Conservation (phyloP, 2,888 invertebrate genomes). For the Folsomia candida region DNA sequence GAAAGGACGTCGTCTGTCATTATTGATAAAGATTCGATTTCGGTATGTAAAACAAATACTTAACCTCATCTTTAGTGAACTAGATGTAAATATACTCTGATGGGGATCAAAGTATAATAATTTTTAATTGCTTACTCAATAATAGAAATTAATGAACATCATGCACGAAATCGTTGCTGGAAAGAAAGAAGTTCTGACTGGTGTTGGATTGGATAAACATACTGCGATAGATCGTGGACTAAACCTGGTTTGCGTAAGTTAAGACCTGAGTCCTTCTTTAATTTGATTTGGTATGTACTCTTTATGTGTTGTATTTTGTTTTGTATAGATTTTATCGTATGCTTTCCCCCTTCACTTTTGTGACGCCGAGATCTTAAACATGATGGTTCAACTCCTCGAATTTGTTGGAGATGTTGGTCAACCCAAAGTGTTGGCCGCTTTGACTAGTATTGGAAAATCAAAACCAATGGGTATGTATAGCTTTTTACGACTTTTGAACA, state of each 20-base stretch:
- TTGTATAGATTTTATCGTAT: constrained; percentile 73
- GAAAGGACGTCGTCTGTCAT: constrained; percentile 94
- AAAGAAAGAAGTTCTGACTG: constrained; percentile 64
- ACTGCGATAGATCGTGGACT: constrained; percentile 86
- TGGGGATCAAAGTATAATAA: too few species aligned
- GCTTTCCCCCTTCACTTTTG: constrained; percentile 92
- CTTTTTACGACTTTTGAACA: background rate
- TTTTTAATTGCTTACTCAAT: too few species aligned
- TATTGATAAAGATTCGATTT: constrained; percentile 86
- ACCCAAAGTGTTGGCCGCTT: constrained; percentile 75
- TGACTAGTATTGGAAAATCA: constrained; percentile 84
- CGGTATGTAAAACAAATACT: constrained; percentile 56
- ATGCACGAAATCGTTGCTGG: constrained; percentile 73
- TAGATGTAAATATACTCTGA: too few species aligned
- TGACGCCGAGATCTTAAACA: constrained; percentile 75
- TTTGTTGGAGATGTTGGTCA: constrained; percentile 77
- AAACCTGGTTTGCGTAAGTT: constrained; percentile 72
- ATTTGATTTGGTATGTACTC: background rate
- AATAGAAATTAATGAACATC: constrained; percentile 61
- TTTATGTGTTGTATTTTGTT: constrained; percentile 41
- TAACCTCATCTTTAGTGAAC: background rate
- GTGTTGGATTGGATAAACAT: constrained; percentile 74
- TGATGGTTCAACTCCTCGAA: constrained; percentile 72
- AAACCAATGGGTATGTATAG: constrained; percentile 67
- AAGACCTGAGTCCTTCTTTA: background rate